Evolutionary conservation across 1,140 invertebrate genomes (phyloP), one percentile per base, ranked within the genome.

Genomic region (Cyclargus thomasi): DNA sequence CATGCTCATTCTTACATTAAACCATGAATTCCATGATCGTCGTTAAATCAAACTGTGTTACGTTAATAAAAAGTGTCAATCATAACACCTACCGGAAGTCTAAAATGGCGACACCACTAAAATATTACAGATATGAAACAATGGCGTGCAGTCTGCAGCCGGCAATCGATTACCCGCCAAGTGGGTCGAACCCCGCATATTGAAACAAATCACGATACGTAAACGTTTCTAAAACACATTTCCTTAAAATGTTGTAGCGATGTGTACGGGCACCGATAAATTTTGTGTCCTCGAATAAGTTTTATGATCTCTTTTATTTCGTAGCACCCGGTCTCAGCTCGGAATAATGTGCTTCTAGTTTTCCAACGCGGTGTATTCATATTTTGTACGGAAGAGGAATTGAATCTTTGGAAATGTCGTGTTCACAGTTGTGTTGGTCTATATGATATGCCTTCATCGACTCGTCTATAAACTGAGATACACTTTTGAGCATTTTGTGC

Each of bases 171-270:
- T 59, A 59, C 20, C 20, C 55, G 55, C 18, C 17, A 59, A 59
- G 55, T 59, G 55, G 55, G 55, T 59, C 55, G 55, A 59, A 59
- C 20, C 18, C 20, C 55, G 55, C 55, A 21, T 22, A 59, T 59
- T 59, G 55, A 59, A 59, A 59, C 55, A 59, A 59, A 59, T 59
- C 55, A 59, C 55, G 55, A 59, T 20, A 59, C 20, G 18, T 59
- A 20, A 59, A 21, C 55, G 55, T 59, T 22, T 59, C 55, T 59
- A 59, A 57, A 57, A 59, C 55, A 59, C 55, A 59, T 59, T 59
- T 59, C 55, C 55, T 59, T 59, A 59, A 59, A 59, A 59, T 59
- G 55, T 59, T 59, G 55, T 21, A 59, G 17, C 55, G 55, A 59
- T 20, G 55, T 18, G 55, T 20, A 59, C 18, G 18, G 55, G 18